A percentile compares a stretch with the other conserved stretches of the same genome.
These are phyloP conservation scores for Phytoseiulus persimilis DNA, from an alignment of 2,888 invertebrate species.

Conservation along the genomic window DNA sequence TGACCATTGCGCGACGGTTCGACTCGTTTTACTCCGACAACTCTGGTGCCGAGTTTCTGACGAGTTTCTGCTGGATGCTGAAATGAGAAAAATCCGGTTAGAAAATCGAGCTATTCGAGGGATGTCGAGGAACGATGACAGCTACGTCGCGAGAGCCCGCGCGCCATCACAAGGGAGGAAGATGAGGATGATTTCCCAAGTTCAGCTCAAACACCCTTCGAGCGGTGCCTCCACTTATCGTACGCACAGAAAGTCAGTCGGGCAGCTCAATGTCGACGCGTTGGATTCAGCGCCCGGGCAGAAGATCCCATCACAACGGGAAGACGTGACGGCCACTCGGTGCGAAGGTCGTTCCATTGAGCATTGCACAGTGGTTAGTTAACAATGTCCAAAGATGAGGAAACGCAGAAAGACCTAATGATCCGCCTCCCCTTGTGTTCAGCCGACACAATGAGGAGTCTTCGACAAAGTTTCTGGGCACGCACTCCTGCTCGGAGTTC, in stretches of 20 bases:
- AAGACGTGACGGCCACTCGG: not conserved
- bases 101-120: not conserved
- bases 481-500: not conserved
- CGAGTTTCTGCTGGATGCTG: not conserved
- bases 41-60: not conserved
- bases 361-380: not conserved
- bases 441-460: not conserved
- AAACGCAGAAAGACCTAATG: not conserved
- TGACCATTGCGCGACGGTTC: not conserved
- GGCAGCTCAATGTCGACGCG: not conserved
- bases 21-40: not conserved
- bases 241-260: not conserved
- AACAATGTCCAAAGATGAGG: not conserved
- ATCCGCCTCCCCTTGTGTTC: not conserved
- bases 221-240: too few relatives aligned
- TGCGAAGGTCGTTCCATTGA: not conserved
- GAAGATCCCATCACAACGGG: not conserved
- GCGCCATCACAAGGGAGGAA: too few relatives aligned
- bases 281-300: not conserved
- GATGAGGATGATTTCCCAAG: too few relatives aligned
- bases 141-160: too few relatives aligned
- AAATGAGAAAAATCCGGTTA: not conserved
- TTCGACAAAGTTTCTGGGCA: not conserved
- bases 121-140: too few relatives aligned
- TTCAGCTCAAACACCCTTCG: too few relatives aligned